Base-by-base conservation (phyloP, 2,113 vertebrate species). In the Rissa tridactyla region DNA sequence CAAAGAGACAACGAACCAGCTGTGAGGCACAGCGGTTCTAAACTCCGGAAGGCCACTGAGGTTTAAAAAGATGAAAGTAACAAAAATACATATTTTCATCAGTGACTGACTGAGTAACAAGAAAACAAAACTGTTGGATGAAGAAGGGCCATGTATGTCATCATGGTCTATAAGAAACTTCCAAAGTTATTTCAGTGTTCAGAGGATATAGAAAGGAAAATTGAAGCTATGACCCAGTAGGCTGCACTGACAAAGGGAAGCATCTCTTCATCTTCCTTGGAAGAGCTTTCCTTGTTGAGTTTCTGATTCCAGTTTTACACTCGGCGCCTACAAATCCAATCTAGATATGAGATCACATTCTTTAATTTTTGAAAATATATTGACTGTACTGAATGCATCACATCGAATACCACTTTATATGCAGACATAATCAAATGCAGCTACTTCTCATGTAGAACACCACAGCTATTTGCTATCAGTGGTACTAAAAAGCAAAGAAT, bases 181-280 rank as follows among this genome's bases (percentile, higher is more conserved):
- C 20, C 23, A 89, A 66, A 83, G 42, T 64, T 62, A 54, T n/a
- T 84, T 90, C 70, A 64, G 51, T 36, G 38, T 68, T 66, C 70
- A 71, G 42, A 90, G 20, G 61, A 82, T 79, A 79, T 12, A 5
- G 61, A 94, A 82, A 88, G 14, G 38, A 83, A 93, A 84, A 87
- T 9, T 64, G n/a, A 87, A 79, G 25, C 54, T 64, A 70, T 14
- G 12, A 85, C 20, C 32, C n/a, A 38, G 27, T 21, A 75, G 38
- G 51, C 38, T 71, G 42, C n/a, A 84, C 17, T 72, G 42, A 34
- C 3, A 64, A 87, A 89, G 32, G n/a, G 36, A 87, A 94, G 25
- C 3, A 60, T 5, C 9, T 64, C 9, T 78, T 58, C 22, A 23
- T 85, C 64, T 71, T 44, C 15, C 29, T 76, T 76, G 42, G 13